These are phyloP conservation scores for Scomber scombrus DNA, from an alignment of 2,113 vertebrate genomes.

Conservation along the genomic window DNA sequence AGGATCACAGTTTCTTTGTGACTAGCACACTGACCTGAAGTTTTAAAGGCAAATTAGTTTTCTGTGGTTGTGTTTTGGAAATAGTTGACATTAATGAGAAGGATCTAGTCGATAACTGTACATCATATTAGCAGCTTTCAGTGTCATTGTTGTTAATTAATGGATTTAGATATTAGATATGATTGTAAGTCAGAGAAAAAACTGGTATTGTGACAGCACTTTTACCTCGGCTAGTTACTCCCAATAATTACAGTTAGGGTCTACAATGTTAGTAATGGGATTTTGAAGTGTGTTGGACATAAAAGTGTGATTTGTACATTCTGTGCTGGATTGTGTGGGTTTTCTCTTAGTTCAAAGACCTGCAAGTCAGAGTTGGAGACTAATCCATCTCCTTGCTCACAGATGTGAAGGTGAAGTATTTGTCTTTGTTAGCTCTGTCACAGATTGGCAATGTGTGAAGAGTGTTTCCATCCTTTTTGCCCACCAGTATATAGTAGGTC, in stretches of 20 bases:
- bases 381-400: conserved; percentile 22
- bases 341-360: background rate
- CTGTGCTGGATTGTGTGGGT: background rate
- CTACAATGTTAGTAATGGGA: conserved; percentile 7
- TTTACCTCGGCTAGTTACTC: conserved; percentile 27
- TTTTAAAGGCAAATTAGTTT: conserved; percentile 42
- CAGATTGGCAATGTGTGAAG: conserved; percentile 4
- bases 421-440: conserved; percentile 34
- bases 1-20: conserved; percentile 25
- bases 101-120: conserved; percentile 26
- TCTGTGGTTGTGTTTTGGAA: conserved; percentile 30
- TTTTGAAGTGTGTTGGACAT: background rate
- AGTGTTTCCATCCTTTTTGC: conserved; percentile 19
- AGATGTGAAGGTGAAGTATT: conserved; percentile 26
- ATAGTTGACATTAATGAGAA: conserved; percentile 44
- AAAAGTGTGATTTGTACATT: background rate
- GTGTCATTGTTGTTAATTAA: conserved; percentile 55
- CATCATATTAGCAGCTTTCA: conserved; percentile 31
- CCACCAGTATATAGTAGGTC: conserved; percentile 6
- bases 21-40: conserved; percentile 30
- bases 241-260: conserved; percentile 21
- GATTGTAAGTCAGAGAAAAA: conserved; percentile 7
- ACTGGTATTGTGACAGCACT: background rate
- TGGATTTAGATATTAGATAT: conserved; percentile 31
- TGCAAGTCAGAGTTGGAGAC: conserved; percentile 7